Evolutionary conservation across 2,888 invertebrate genomes (phyloP).

Genomic region (Cyaniris semiargus): DNA sequence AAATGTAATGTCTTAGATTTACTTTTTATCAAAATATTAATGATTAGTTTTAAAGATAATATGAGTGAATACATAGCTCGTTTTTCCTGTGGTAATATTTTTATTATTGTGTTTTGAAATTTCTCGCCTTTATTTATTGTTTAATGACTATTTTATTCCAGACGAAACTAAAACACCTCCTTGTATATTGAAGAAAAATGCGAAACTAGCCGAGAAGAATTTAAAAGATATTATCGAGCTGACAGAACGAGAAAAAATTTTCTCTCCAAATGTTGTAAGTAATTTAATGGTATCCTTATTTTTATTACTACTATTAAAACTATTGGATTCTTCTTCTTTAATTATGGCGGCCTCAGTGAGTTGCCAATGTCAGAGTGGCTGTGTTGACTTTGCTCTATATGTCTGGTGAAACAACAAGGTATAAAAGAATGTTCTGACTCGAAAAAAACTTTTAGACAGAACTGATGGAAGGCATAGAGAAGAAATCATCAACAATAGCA

Average conservation of each 20-base stretch:
- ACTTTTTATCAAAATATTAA: not conserved
- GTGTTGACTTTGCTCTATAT: too few relatives aligned
- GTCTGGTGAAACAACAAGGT: too few relatives aligned
- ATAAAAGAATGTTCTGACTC: too few relatives aligned
- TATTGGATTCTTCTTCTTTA: slow-evolving; percentile 22
- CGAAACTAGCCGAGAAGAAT: slow-evolving; percentile 73
- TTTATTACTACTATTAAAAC: too few relatives aligned
- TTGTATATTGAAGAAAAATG: slow-evolving; percentile 66
- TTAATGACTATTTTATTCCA: slow-evolving; percentile 43
- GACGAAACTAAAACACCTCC: slow-evolving; percentile 69
- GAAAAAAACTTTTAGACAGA: slow-evolving; percentile 57
- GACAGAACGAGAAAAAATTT: slow-evolving; percentile 81
- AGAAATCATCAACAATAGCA: slow-evolving; percentile 52
- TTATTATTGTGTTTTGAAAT: slow-evolving; percentile 31
- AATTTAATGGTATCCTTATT: too few relatives aligned
- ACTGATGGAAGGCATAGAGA: slow-evolving; percentile 67
- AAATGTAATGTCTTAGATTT: not conserved
- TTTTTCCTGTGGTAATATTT: not conserved
- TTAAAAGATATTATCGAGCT: slow-evolving; percentile 78
- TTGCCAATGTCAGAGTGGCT: too few relatives aligned
- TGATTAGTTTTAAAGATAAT: not conserved
- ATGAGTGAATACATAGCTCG: not conserved
- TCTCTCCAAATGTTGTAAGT: slow-evolving; percentile 65
- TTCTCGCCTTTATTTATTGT: not conserved
- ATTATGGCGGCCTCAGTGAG: too few relatives aligned